Conservation (phyloP, 2,888 invertebrate species). For the Allygus modestus region DNA sequence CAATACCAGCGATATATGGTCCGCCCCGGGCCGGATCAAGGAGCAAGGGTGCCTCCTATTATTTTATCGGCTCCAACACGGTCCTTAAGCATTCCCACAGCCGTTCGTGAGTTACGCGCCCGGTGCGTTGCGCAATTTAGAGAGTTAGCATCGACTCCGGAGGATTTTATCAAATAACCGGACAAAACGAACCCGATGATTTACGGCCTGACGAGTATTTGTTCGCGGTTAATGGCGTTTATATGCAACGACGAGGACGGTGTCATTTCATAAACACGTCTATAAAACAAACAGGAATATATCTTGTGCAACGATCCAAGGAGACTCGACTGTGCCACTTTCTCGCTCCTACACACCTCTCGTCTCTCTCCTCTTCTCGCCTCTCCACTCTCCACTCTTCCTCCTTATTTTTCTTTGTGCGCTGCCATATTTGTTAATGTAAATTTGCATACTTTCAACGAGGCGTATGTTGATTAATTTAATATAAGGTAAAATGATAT, state of each 20-base stretch:
- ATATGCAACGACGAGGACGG: conserved; percentile 47
- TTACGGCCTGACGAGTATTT: conserved; percentile 44
- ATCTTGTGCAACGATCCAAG: conserved; percentile 51
- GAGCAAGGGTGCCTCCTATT: conserved; percentile 11
- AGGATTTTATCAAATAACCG: conserved; percentile 41
- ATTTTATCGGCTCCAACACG: background rate
- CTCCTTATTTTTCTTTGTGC: too few relatives aligned
- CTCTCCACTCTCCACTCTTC: background rate
- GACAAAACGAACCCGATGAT: conserved; percentile 53
- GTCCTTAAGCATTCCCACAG: conserved; percentile 23
- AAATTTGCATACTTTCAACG: too few relatives aligned
- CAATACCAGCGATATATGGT: background rate
- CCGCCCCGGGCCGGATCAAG: conserved; percentile 13
- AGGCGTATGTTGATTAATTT: too few relatives aligned
- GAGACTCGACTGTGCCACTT: conserved; percentile 40
- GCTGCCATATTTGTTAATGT: too few relatives aligned
- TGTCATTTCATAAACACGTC: conserved; percentile 55
- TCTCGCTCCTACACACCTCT: conserved; percentile 44
- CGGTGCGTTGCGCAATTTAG: conserved; percentile 48
- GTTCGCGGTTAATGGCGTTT: conserved; percentile 47
- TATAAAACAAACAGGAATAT: conserved; percentile 54
- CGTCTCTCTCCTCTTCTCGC: background rate
- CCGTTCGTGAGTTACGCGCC: conserved; percentile 41
- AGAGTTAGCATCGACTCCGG: conserved; percentile 36
- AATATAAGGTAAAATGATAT: too few relatives aligned